Evolutionary conservation across 2,113 vertebrate species (phyloP).

Genomic region (Rhizomys pruinosus): DNA sequence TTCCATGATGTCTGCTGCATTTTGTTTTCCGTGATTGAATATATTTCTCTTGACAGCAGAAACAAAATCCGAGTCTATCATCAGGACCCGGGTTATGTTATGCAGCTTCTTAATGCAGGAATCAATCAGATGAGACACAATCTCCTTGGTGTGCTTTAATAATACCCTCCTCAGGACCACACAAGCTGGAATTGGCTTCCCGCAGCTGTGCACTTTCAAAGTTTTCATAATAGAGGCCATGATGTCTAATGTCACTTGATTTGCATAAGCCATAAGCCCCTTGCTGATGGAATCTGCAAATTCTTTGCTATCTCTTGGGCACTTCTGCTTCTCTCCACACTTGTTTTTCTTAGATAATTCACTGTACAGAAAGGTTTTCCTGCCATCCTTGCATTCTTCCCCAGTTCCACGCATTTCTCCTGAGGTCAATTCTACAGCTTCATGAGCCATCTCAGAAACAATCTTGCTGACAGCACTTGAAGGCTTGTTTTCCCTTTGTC

Average conservation of each 20-base stretch:
- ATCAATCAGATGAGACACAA: slow-evolving; percentile 83
- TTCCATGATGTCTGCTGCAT: slow-evolving; percentile 81
- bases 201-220: slow-evolving; percentile 77
- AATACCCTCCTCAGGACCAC: slow-evolving; percentile 80
- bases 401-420: slow-evolving; percentile 62
- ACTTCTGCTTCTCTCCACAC: slow-evolving; percentile 74
- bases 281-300: slow-evolving; percentile 80
- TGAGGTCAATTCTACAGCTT: slow-evolving; percentile 75
- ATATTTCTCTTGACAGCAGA: slow-evolving; percentile 81
- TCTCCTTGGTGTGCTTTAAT: slow-evolving; percentile 82
- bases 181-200: slow-evolving; percentile 79
- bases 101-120: slow-evolving; percentile 83
- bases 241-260: slow-evolving; percentile 82
- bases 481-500: slow-evolving; percentile 75
- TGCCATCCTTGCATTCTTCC: slow-evolving; percentile 61
- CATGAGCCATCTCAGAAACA: slow-evolving; percentile 80
- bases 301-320: slow-evolving; percentile 76
- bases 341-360: slow-evolving; percentile 78
- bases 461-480: slow-evolving; percentile 75
- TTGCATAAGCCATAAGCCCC: slow-evolving; percentile 82
- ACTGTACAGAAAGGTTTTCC: slow-evolving; percentile 73
- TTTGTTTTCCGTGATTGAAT: slow-evolving; percentile 81
- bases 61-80: slow-evolving; percentile 82
- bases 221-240: slow-evolving; percentile 82
- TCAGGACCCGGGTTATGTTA: slow-evolving; percentile 81